Conservation (phyloP, 2,113 vertebrate species). For the Rhipidura dahli region DNA sequence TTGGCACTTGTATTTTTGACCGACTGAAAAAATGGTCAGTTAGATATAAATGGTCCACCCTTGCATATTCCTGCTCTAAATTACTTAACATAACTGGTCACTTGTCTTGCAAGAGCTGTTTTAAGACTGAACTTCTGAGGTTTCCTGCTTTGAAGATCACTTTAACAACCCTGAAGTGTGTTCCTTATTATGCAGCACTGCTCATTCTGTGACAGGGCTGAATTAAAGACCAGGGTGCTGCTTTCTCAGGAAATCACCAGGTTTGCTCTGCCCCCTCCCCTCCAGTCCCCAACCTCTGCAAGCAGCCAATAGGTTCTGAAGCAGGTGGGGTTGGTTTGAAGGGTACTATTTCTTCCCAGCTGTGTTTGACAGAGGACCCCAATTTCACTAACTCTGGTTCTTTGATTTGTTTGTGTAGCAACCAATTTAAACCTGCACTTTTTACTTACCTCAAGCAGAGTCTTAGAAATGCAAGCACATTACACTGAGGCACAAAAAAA, state of each 20-base stretch:
- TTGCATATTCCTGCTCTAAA: background rate
- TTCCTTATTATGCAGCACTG: background rate
- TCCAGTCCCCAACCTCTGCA: background rate
- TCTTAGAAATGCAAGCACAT: background rate
- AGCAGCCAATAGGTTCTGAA: background rate
- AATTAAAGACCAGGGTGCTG: background rate
- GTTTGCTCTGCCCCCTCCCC: background rate
- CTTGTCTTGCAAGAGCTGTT: background rate
- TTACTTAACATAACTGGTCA: background rate
- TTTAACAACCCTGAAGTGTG: background rate
- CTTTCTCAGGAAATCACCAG: background rate
- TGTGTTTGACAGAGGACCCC: background rate
- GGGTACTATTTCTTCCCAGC: background rate
- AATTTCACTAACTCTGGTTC: background rate
- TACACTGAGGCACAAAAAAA: background rate
- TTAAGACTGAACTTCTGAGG: background rate
- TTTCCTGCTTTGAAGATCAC: background rate
- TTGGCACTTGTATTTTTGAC: background rate
- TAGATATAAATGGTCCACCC: background rate
- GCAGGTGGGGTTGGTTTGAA: background rate
- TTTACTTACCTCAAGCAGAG: background rate
- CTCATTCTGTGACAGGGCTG: background rate
- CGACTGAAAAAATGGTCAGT: background rate
- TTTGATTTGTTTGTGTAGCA: background rate
- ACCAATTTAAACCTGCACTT: background rate